These are phyloP conservation scores for Grus americana DNA, from an alignment of 2,113 vertebrate genomes.

Conservation along the genomic window DNA sequence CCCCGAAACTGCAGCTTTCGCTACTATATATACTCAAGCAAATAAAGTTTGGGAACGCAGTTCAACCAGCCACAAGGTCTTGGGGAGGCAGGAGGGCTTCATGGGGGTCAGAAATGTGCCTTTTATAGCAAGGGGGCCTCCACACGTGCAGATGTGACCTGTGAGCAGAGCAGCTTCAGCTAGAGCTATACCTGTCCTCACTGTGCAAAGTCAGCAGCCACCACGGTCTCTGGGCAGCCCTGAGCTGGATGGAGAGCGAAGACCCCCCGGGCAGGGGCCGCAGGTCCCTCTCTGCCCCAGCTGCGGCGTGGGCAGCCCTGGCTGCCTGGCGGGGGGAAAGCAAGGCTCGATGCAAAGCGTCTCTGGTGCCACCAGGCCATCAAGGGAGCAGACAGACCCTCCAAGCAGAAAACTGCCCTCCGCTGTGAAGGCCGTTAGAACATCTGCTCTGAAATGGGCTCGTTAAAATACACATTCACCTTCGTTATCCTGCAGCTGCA, in stretches of 20 bases:
- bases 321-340: accelerated
- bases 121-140: background rate
- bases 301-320: background rate
- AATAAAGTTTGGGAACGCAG: background rate
- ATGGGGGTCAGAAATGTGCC: background rate
- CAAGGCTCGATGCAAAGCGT: background rate
- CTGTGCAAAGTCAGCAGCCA: background rate
- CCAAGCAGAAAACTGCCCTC: background rate
- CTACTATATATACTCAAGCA: too few species aligned
- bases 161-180: background rate
- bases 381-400: background rate
- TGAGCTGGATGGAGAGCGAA: background rate
- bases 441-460: background rate
- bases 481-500: background rate
- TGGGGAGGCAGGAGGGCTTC: background rate
- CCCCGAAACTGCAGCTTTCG: background rate
- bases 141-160: background rate
- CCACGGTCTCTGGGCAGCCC: background rate
- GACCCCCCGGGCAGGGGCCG: background rate
- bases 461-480: background rate
- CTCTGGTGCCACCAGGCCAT: background rate
- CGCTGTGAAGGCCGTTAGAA: background rate
- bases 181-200: too few species aligned
- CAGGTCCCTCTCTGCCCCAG: background rate
- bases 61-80: background rate